Evolutionary conservation across 2,113 vertebrate species (phyloP), one percentile per base, ranked within the genome.

Genomic region (Burhinus bistriatus): DNA sequence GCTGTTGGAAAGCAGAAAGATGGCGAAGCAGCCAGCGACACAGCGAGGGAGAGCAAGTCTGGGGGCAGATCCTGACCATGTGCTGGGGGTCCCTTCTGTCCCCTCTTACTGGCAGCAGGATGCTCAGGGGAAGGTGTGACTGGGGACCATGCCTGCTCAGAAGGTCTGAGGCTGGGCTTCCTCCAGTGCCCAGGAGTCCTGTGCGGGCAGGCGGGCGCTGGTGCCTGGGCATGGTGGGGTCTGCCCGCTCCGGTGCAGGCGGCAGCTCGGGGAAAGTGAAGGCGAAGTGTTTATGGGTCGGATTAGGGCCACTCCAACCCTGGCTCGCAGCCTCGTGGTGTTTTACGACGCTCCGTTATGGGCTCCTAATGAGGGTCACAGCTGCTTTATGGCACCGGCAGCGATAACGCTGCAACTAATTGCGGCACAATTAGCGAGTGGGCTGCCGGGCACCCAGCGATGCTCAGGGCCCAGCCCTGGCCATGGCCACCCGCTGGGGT

Each of bases 301-400:
- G 91, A 97, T 96, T 97, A 97, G 87, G 86, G 80, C 79, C 87
- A 45, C 87, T 90, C 78, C 81, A 87, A 21, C 11, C 7, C 69
- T 57, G 92, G 78, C 90, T 95, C 4, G 3, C 11, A 45, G 62
- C 78, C 94, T 89, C 45, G 29, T 25, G 5, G 52, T 38, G 71
- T 91, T 97, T 97, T 97, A 97, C 54, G 77, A 87, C 1, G 11
- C 87, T 73, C 18, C 2, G 25, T 97, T 96, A 97, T 77, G 89
- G 96, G 89, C 89, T 97, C 65, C 95, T 97, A 98, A 97, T 97
- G 97, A 97, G 96, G 89, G 91, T 91, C 96, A 95, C 95, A 95
- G 87, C 87, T 77, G 6, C 93, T 97, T 97, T 97, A 97, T 97
- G 94, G 93, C 88, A 84, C 72, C 52, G 25, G 84, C 62, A 81